Conservation (phyloP, 2,888 invertebrate species). For the Trachelus stipa region DNA sequence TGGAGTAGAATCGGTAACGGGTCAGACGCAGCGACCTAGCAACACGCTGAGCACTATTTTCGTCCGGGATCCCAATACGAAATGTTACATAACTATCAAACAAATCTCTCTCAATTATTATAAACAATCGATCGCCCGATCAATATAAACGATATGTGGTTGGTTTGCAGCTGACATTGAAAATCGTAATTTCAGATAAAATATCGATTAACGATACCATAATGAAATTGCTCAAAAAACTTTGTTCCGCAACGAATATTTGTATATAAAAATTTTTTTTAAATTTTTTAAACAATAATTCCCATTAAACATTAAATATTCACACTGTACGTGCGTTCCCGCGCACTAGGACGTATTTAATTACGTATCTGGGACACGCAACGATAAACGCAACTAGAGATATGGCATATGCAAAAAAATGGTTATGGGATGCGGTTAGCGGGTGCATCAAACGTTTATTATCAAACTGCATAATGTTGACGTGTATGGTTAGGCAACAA, state of each 20-base stretch:
- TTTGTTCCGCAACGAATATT: not conserved
- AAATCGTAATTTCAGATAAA: not conserved
- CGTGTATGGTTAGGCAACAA: not conserved
- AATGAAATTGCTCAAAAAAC: not conserved
- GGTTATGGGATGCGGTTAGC: not conserved
- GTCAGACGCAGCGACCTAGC: constrained; percentile 37
- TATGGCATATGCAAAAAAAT: not conserved
- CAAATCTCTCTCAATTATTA: constrained; percentile 58
- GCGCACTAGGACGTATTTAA: not conserved
- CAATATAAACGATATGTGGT: not conserved
- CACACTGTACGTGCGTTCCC: not conserved
- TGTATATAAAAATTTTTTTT: not conserved
- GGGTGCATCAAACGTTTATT: not conserved
- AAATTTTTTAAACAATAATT: not conserved
- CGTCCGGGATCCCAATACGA: constrained; percentile 54
- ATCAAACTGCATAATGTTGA: not conserved
- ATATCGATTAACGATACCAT: not conserved
- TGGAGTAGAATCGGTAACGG: not conserved
- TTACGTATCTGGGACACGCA: not conserved
- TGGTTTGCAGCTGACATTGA: not conserved
- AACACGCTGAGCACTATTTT: constrained; percentile 50
- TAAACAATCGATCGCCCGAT: constrained; percentile 49
- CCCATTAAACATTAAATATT: not conserved
- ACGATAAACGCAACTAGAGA: not conserved
- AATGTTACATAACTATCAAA: constrained; percentile 58